Evolutionary conservation across 2,797 vertebrate genomes (phyloP), one percentile per base, ranked within the genome.

Genomic region (Bufotes viridis): DNA sequence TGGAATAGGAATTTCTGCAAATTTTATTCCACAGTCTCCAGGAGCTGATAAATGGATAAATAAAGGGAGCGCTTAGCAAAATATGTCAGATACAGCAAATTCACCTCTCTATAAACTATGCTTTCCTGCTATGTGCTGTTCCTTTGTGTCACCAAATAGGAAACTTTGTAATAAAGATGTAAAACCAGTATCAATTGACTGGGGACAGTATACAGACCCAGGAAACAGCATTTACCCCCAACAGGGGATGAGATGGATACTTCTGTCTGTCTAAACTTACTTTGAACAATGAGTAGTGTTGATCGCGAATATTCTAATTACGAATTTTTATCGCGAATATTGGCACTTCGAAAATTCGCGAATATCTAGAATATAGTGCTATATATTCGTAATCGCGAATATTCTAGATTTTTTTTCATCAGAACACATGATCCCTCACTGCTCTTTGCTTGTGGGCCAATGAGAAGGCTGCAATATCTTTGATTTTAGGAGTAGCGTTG

Each of bases 41-140:
- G 78, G 26, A 84, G 75, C 75, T 88, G 82, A 85, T 74, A 79
- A 83, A 84, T 65, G 69, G 26, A 69, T 60, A 79, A 88, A 88
- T 84, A 26, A 79, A 80, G 29, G 18, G 55, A 53, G 18, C 63
- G 53, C 82, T 85, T 61, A 84, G 75, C 26, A 70, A 84, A 70
- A 79, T 79, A 58, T 70, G 53, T 12, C 61, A n/a, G 76, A n/a
- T 69, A 75, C 55, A 70, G 81, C 34, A 84, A 88, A 84, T 69
- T 84, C 82, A 74, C 69, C 79, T 75, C 53, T 63, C 26, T 63
- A 65, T 70, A 74, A 74, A 2, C 18, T 55, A 29, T 18, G 9
- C 29, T 74, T 60, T 26, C 22, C 15, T 17, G 18, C 49, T 24
- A 51, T 34, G 2, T 58, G 58, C 13, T 42, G 22, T 55, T 85